Percentiles rank a stretch among this genome's conserved stretches.
These are phyloP conservation scores for Dicycla oo DNA, from an alignment of 2,888 invertebrate genomes.

Conservation along the genomic window DNA sequence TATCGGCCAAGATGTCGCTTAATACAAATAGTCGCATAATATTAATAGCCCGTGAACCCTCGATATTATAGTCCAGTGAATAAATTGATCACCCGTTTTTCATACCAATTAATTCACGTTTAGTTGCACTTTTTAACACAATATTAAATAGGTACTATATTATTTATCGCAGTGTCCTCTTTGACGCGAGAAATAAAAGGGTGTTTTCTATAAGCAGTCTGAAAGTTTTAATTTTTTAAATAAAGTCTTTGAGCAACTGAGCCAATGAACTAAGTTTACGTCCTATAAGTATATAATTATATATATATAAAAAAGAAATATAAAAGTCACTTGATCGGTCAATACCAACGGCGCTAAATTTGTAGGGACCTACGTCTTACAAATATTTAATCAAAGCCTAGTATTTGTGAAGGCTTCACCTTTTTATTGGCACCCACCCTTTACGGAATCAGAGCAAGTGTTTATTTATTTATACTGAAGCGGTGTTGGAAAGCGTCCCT, in stretches of 20 bases:
- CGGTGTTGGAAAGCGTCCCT: slow-evolving; percentile 38
- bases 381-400: slow-evolving; percentile 49
- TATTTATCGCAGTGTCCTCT: background rate
- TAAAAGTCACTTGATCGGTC: background rate
- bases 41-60: no score
- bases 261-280: background rate
- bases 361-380: slow-evolving; percentile 19
- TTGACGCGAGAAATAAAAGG: background rate
- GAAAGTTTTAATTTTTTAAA: background rate
- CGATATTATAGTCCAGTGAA: background rate
- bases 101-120: slow-evolving; percentile 6
- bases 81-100: slow-evolving; percentile 27
- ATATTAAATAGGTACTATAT: slow-evolving; percentile 13
- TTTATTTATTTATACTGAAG: slow-evolving; percentile 51
- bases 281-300: background rate
- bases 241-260: background rate
- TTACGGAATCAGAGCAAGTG: slow-evolving; percentile 52
- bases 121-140: background rate
- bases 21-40: no score
- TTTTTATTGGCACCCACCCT: slow-evolving; percentile 47
- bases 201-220: background rate
- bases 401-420: slow-evolving; percentile 37
- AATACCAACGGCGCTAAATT: slow-evolving; percentile 9
- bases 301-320: background rate
- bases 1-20: no score